These are phyloP conservation scores for Drosophila nr. medialis DNA, from an alignment of 2,888 invertebrate species.

Conservation along the genomic window DNA sequence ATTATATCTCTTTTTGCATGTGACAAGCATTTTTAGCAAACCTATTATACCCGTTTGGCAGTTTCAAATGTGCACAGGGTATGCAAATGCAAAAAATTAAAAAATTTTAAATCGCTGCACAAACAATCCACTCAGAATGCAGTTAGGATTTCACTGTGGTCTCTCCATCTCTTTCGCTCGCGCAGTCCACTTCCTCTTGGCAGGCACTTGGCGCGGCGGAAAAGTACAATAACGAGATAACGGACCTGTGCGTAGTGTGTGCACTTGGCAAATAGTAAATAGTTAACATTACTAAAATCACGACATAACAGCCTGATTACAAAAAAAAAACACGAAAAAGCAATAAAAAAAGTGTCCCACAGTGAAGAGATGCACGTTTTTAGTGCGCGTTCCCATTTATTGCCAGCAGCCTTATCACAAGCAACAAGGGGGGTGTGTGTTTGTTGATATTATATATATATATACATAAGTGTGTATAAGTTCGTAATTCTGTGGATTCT, in stretches of 20 bases:
- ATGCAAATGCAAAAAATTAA: constrained; percentile 14
- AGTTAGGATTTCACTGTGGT: constrained; percentile 15
- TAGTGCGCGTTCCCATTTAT: constrained; percentile 32
- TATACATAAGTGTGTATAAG: neutral
- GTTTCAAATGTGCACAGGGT: neutral
- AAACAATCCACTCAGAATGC: constrained; percentile 24
- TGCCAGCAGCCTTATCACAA: constrained; percentile 37
- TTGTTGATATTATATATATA: constrained; percentile 27
- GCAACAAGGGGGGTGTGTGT: constrained; percentile 45
- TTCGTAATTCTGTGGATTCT: constrained; percentile 8
- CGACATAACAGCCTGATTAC: constrained; percentile 61
- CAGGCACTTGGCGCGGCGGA: constrained; percentile 40
- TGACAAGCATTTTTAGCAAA: neutral
- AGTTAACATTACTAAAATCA: constrained; percentile 63
- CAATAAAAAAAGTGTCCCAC: constrained; percentile 15
- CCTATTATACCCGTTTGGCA: neutral
- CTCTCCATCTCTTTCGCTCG: constrained; percentile 4
- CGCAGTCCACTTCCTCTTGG: constrained; percentile 3
- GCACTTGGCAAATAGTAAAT: constrained; percentile 37
- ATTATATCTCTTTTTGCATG: neutral
- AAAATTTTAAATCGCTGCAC: constrained; percentile 1
- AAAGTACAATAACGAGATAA: constrained; percentile 61
- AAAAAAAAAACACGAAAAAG: constrained; percentile 6
- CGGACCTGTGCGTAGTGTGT: constrained; percentile 65
- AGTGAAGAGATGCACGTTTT: constrained; percentile 53